Evolutionary conservation across 1,140 invertebrate species (phyloP), one percentile per base, ranked within the genome.

Genomic region (Drosophila arizonae): DNA sequence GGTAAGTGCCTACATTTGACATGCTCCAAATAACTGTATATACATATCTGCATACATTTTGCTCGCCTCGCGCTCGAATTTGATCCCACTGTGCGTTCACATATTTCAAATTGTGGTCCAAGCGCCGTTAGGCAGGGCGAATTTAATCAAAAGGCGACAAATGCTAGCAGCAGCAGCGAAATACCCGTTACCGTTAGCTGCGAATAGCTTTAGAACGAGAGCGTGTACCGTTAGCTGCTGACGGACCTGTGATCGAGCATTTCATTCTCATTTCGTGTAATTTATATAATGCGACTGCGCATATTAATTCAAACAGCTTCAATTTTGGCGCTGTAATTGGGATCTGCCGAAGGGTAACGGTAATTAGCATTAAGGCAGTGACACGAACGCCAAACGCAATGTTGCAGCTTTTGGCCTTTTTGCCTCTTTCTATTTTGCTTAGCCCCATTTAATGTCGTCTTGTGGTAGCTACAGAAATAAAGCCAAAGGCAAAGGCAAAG

Each of bases 221-320:
- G 13, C 43, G 6, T 15, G n/a, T 15, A 15, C 13, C 41, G 41
- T 45, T 45, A 45, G 43, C 15, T 6, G 43, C 5, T 4, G 17
- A 17, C 17, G 15, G 8, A 2, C 24, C 9, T 15, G 10, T 21
- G 11, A 69, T 57, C 24, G 51, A n/a, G 28, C 55, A 48, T 48
- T 66, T 24, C 36, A 58, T 58, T 51, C 24, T 39, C 10, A 50
- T 24, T 43, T 17, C 52, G 10, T 39, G 2, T 39, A 30, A 30
- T n/a, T 46, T 6, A 55, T 55, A 39, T 28, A 15, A 55, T 26
- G 33, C 33, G 21, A 26, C 28, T 26, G 54, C 71, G 72, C 63
- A 67, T 79, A 82, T 82, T 88, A 88, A 87, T 87, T 79, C 69
- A 77, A 88, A 77, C 79, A 79, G 88, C 87, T 86, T 88, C 69